phyloP scores from a whole-genome alignment of 1,140 invertebrate species.

The Scaptomyza pallida region DNA sequence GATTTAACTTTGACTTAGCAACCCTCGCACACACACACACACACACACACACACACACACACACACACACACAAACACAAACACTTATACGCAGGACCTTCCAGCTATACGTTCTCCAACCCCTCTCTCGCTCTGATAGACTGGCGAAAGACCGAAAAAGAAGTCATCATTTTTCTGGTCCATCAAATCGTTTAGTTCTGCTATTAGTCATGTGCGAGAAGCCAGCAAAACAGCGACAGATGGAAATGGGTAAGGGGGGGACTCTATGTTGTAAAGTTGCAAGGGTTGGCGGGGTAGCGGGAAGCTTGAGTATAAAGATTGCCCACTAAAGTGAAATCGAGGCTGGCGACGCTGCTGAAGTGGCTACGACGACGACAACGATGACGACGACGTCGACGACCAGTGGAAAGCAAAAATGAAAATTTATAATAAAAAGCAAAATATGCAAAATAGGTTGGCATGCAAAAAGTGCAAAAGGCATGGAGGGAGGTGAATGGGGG shows the following conservation, averaged over 20 bases:
- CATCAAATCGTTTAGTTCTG: conserved; percentile 84
- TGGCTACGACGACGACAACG: conserved; percentile 41
- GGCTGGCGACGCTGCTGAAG: conserved; percentile 54
- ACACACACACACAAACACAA: not conserved
- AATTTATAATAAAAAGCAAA: conserved; percentile 77
- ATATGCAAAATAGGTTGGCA: conserved; percentile 70
- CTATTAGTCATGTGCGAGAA: conserved; percentile 78
- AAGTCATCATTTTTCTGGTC: conserved; percentile 84
- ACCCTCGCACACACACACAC: conserved; percentile 37
- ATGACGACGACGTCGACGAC: conserved; percentile 18
- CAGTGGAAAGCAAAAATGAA: conserved; percentile 40
- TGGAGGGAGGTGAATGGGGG: not conserved
- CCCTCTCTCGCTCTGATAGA: not conserved
- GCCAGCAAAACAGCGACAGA: conserved; percentile 29
- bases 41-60: not conserved
- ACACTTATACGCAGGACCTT: not conserved
- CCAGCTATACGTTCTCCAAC: not conserved
- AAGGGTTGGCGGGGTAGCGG: not conserved
- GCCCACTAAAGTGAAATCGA: conserved; percentile 57
- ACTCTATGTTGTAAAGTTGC: no score
- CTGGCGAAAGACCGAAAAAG: conserved; percentile 50
- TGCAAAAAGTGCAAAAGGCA: conserved; percentile 1
- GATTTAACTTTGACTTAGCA: conserved; percentile 54
- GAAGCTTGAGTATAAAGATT: conserved; percentile 13
- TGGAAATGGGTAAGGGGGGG: not conserved